Conservation (phyloP, 2,113 vertebrate genomes). For the Proterorhinus semilunaris region DNA sequence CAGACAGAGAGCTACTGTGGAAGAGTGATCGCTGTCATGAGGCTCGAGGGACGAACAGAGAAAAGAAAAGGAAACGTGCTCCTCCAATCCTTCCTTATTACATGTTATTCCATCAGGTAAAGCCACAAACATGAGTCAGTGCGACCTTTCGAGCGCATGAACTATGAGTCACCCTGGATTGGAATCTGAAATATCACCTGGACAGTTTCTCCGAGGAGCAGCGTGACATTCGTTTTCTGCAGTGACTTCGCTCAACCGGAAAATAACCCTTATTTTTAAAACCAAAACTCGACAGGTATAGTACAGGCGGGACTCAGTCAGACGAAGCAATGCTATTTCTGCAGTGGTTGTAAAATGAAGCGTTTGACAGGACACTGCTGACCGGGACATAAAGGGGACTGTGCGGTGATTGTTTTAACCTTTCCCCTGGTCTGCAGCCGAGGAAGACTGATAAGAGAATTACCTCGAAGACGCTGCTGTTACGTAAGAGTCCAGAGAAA, state of each 20-base stretch:
- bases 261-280: too few relatives aligned
- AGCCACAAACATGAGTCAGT: background rate
- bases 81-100: background rate
- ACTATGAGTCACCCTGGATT: slow-evolving; percentile 24
- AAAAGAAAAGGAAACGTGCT: background rate
- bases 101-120: background rate
- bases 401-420: slow-evolving; percentile 24
- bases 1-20: too few relatives aligned
- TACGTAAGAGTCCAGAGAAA: slow-evolving; percentile 26
- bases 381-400: background rate
- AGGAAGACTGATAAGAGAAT: slow-evolving; percentile 51
- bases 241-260: background rate
- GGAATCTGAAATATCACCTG: slow-evolving; percentile 25
- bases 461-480: slow-evolving; percentile 29
- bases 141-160: slow-evolving; percentile 31
- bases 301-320: too few relatives aligned
- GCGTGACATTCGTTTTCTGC: background rate
- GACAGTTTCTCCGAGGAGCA: background rate
- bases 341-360: too few relatives aligned
- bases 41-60: too few relatives aligned
- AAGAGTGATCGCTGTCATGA: too few relatives aligned
- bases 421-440: slow-evolving; percentile 32
- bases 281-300: too few relatives aligned
- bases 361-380: background rate
- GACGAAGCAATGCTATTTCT: too few relatives aligned